phyloP scores from a whole-genome alignment of 2,888 invertebrate genomes.

The Ormyrus nitidulus region DNA sequence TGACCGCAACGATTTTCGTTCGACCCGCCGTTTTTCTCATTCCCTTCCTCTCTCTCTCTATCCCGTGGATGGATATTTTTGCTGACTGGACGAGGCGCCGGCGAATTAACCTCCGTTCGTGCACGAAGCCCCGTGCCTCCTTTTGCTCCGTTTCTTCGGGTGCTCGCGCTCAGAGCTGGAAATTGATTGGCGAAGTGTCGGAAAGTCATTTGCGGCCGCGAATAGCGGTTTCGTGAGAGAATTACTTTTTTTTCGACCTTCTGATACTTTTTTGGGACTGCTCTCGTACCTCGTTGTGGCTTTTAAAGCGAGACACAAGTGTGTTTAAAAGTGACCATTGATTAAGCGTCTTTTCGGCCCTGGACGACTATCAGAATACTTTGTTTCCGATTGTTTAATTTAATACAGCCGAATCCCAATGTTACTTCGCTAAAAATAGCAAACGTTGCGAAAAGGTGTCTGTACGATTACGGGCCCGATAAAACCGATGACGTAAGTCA shows the following conservation, averaged over 20 bases:
- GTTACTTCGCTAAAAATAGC: background rate
- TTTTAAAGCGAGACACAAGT: constrained; percentile 19
- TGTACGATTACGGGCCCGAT: no score
- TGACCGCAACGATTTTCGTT: constrained; percentile 52
- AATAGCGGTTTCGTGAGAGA: constrained; percentile 35
- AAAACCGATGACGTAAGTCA: background rate
- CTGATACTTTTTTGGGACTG: background rate
- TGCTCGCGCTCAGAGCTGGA: constrained; percentile 17
- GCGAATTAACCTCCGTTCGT: constrained; percentile 52
- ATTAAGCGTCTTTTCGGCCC: background rate
- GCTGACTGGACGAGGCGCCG: constrained; percentile 58
- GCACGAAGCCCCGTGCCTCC: background rate
- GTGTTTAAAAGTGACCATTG: constrained; percentile 35
- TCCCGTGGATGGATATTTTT: constrained; percentile 51
- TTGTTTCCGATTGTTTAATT: background rate
- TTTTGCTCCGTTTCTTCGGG: background rate
- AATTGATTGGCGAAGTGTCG: constrained; percentile 56
- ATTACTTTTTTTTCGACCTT: constrained; percentile 11
- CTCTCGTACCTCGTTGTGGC: constrained; percentile 30
- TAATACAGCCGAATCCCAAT: background rate
- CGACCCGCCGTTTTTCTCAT: constrained; percentile 15
- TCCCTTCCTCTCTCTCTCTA: constrained; percentile 17
- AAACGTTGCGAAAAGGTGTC: background rate
- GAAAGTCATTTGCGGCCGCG: constrained; percentile 51
- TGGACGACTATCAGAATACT: background rate